Percentiles rank a stretch among this genome's conserved stretches.
Conservation (phyloP, 2,113 vertebrate species). For the Pavo muticus region DNA sequence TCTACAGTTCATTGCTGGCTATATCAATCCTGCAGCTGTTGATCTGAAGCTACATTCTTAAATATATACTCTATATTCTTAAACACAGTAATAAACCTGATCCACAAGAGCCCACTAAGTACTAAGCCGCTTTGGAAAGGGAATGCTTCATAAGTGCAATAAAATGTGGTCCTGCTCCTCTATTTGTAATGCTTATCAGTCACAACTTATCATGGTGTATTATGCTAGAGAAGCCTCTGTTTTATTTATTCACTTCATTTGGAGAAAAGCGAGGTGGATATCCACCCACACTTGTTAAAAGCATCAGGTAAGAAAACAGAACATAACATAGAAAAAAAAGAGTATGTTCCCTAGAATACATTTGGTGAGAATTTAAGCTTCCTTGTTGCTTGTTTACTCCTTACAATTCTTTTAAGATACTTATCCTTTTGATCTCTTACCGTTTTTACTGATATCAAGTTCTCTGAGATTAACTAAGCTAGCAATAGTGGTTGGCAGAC, state of each 20-base stretch:
- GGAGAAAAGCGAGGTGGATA: background rate
- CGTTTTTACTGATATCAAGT: slow-evolving; percentile 99
- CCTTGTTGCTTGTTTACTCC: background rate
- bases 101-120: background rate
- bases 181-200: fast-evolving
- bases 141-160: fast-evolving
- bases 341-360: background rate
- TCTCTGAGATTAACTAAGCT: slow-evolving; percentile 98
- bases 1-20: background rate
- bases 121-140: background rate
- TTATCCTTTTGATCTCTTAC: slow-evolving; percentile 76
- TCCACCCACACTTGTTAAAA: background rate
- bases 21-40: background rate
- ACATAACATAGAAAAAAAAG: background rate
- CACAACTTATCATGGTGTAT: fast-evolving
- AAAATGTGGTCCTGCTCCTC: background rate
- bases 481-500: slow-evolving; percentile 93
- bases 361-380: background rate
- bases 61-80: background rate
- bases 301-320: fast-evolving
- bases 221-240: background rate
- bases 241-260: background rate
- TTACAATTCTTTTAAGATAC: background rate
- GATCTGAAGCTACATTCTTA: background rate
- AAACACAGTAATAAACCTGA: no score